Evolutionary conservation across 30 jellyfish, hydroid and myxozoan genomes (phyloP).

Genomic region (Rhopilema esculentum): DNA sequence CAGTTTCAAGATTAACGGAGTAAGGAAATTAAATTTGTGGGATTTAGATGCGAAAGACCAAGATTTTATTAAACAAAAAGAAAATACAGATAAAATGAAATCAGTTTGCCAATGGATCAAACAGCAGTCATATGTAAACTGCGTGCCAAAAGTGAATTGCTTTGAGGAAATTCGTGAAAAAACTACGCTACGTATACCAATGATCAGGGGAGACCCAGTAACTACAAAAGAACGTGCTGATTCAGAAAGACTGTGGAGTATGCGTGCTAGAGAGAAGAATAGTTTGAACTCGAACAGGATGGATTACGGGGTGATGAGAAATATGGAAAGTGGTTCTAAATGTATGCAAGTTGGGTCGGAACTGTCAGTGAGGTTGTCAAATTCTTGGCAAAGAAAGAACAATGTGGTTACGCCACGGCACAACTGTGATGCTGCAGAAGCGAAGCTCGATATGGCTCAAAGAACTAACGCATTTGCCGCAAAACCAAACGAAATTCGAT

Average conservation of each 20-base stretch:
- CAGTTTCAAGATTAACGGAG: neutral
- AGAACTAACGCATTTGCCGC: neutral
- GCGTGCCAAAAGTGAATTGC: neutral
- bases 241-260: neutral
- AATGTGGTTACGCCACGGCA: neutral
- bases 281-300: too few relatives aligned
- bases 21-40: neutral
- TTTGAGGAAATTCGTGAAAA: neutral
- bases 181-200: constrained; percentile 24
- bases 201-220: neutral
- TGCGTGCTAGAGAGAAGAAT: too few relatives aligned
- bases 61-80: too few relatives aligned
- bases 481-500: neutral
- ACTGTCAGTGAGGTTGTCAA: neutral
- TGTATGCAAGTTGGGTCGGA: neutral
- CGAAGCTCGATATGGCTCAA: neutral
- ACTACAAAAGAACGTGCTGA: neutral
- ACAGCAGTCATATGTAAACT: constrained; percentile 10
- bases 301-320: neutral
- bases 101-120: constrained; percentile 35
- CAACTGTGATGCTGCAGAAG: neutral
- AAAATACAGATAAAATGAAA: constrained; percentile 17
- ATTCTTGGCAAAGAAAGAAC: neutral
- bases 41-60: too few relatives aligned
- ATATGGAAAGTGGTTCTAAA: neutral